These are phyloP conservation scores for Malurus splendens DNA, from an alignment of 2,797 vertebrate genomes.

Conservation along the genomic window DNA sequence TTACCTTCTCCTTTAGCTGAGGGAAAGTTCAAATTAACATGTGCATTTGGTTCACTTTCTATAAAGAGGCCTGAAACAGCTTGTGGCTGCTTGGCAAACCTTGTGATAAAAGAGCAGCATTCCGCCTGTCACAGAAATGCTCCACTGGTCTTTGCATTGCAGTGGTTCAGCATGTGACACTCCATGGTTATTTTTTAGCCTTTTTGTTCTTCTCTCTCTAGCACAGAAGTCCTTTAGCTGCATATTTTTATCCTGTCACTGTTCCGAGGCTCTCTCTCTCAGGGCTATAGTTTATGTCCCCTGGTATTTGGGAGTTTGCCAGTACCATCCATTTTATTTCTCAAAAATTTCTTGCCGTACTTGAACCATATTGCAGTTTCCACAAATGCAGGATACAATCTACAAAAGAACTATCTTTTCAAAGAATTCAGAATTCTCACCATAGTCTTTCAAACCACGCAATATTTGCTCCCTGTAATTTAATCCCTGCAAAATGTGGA, in stretches of 20 bases:
- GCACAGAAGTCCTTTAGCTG: neutral
- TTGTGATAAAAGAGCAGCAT: constrained; percentile 2
- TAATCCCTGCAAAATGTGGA: neutral
- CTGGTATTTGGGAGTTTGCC: neutral
- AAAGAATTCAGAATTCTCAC: neutral
- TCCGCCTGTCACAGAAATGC: constrained; percentile 15
- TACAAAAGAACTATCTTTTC: neutral
- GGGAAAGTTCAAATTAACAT: constrained; percentile 21
- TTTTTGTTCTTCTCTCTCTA: neutral
- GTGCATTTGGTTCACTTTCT: neutral
- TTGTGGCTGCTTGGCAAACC: constrained; percentile 32
- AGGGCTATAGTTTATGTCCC: neutral
- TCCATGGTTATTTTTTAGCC: neutral
- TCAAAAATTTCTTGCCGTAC: neutral
- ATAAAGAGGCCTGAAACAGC: constrained; percentile 1
- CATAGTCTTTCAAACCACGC: neutral
- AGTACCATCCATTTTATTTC: neutral
- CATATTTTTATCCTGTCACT: neutral
- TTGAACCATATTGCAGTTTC: neutral
- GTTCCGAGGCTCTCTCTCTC: neutral
- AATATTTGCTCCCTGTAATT: neutral
- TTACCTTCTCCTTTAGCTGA: neutral
- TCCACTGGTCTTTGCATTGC: neutral
- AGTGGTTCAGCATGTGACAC: constrained; percentile 1
- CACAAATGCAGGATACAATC: neutral